Evolutionary conservation across 2,797 vertebrate genomes (phyloP).

Genomic region (Enteromius afrohamiltoni): DNA sequence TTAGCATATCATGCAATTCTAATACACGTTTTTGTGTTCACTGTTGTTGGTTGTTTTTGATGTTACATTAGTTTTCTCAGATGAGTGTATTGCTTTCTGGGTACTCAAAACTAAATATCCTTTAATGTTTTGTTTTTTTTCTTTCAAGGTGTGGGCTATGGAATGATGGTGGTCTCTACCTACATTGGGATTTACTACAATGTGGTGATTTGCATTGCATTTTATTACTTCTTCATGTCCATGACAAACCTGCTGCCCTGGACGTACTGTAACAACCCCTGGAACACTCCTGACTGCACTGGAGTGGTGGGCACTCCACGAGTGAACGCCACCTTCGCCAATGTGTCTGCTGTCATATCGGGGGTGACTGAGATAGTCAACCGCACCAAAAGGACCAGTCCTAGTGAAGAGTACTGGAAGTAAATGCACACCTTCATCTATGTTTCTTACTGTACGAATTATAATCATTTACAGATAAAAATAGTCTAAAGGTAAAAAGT

Average conservation of each 20-base stretch:
- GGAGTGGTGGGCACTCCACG: slow-evolving; percentile 78
- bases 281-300: slow-evolving; percentile 90
- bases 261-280: slow-evolving; percentile 95
- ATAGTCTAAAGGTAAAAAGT: neutral
- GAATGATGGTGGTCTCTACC: slow-evolving; percentile 99
- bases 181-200: slow-evolving; percentile 99
- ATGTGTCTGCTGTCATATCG: slow-evolving; percentile 65
- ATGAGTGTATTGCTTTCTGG: neutral
- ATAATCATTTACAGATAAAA: neutral
- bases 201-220: slow-evolving; percentile 97
- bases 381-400: slow-evolving; percentile 92
- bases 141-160: slow-evolving; percentile 90
- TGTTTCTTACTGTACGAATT: neutral
- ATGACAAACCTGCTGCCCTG: slow-evolving; percentile 96
- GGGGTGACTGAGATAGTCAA: slow-evolving; percentile 83
- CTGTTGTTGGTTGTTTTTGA: neutral
- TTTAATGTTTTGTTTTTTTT: neutral
- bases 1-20: neutral
- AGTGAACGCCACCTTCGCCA: slow-evolving; percentile 75
- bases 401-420: slow-evolving; percentile 99
- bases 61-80: neutral
- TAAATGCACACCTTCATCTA: slow-evolving; percentile 65
- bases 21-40: neutral
- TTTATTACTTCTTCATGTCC: slow-evolving; percentile 99
- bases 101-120: neutral